Percentiles rank a stretch among this genome's conserved stretches.
These are phyloP conservation scores for Todiramphus saurophagus DNA, from an alignment of 2,113 vertebrate species.

Conservation along the genomic window DNA sequence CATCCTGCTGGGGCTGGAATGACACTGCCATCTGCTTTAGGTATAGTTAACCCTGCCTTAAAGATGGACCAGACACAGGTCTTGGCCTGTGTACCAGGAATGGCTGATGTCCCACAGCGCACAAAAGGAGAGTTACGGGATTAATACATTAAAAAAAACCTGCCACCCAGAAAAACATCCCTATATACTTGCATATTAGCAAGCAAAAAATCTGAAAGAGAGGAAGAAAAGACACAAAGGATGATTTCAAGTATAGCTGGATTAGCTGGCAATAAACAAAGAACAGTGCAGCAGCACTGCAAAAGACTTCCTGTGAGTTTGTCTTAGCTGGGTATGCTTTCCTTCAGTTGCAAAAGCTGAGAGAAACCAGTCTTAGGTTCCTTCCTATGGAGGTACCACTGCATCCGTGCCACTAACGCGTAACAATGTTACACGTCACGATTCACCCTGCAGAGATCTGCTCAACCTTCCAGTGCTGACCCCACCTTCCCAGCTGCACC, in stretches of 20 bases:
- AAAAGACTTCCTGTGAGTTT: neutral
- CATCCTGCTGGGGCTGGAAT: neutral
- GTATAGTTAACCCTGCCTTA: neutral
- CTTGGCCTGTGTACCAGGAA: neutral
- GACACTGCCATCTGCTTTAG: conserved; percentile 20
- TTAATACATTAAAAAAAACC: neutral
- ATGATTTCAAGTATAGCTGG: neutral
- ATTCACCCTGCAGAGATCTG: neutral
- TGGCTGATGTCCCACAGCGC: neutral
- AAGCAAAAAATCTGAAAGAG: neutral
- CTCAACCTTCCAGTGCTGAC: neutral
- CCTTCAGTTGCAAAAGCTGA: neutral
- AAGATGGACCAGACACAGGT: neutral
- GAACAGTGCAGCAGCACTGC: neutral
- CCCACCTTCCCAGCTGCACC: neutral
- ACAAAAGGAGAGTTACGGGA: neutral
- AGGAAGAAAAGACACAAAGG: neutral
- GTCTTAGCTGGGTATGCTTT: neutral
- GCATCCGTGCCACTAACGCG: neutral
- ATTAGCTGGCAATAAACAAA: neutral
- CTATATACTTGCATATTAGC: accelerated
- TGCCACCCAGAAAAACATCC: neutral
- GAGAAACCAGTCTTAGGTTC: neutral
- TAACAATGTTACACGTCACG: neutral
- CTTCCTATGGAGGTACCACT: neutral